Percentiles rank a stretch among this genome's conserved stretches.
These are phyloP conservation scores for Carterocephalus palaemon DNA, from an alignment of 2,888 invertebrate genomes.

Conservation along the genomic window DNA sequence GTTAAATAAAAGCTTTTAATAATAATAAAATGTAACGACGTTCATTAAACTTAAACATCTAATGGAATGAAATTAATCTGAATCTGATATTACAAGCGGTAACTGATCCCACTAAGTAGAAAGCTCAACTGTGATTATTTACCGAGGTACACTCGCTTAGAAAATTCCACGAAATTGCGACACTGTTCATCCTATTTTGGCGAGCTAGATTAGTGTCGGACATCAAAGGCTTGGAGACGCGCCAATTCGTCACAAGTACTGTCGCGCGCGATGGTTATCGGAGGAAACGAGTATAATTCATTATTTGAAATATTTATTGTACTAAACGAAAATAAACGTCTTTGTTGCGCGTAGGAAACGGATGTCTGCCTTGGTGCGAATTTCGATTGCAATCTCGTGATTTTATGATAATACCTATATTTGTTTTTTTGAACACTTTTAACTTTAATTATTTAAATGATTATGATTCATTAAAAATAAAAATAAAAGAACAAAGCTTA, in stretches of 20 bases:
- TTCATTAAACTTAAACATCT: no score
- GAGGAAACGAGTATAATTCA: slow-evolving; percentile 8
- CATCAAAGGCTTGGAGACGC: slow-evolving; percentile 18
- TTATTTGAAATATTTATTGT: slow-evolving; percentile 17
- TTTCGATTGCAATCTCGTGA: slow-evolving; percentile 10
- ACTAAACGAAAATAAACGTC: slow-evolving; percentile 4
- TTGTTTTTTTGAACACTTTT: neutral
- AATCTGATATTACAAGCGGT: no score
- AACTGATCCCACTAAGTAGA: neutral
- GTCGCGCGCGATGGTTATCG: slow-evolving; percentile 17
- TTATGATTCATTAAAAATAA: no score
- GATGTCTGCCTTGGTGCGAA: slow-evolving; percentile 11
- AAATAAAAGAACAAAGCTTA: no score
- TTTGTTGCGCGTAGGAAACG: slow-evolving; percentile 7
- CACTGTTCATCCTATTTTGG: slow-evolving; percentile 24
- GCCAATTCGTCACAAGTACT: slow-evolving; percentile 19
- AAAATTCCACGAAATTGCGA: slow-evolving; percentile 23
- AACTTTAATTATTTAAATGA: slow-evolving; percentile 4
- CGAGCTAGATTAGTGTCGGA: slow-evolving; percentile 22
- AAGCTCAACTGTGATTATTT: slow-evolving; percentile 2
- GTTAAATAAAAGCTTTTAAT: no score
- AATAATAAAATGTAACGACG: no score
- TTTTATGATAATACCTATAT: slow-evolving; percentile 10
- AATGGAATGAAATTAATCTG: no score
- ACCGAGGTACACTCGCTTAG: slow-evolving; percentile 16